Evolutionary conservation across 2,888 invertebrate species (phyloP).

Genomic region (Phasia obesa): DNA sequence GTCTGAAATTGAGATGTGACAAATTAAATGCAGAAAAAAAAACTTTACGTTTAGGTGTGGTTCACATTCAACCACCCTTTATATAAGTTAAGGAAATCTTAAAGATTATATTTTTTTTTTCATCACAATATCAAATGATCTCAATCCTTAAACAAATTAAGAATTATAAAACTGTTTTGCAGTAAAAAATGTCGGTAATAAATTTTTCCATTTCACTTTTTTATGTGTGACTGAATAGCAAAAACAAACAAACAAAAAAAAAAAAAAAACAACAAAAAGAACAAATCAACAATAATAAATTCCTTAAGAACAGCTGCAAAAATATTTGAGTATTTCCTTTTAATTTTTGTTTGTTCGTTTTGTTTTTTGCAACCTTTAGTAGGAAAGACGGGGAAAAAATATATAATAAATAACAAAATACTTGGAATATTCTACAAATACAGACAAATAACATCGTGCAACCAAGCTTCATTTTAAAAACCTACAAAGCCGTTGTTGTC

Average conservation of each 20-base stretch:
- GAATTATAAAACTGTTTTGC: slow-evolving; percentile 30
- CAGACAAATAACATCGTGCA: slow-evolving; percentile 7
- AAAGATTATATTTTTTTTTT: too few species aligned
- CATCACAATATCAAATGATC: neutral
- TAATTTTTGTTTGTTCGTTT: slow-evolving; percentile 13
- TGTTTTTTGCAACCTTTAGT: slow-evolving; percentile 10
- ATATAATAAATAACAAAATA: slow-evolving; percentile 58
- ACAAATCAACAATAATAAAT: slow-evolving; percentile 42
- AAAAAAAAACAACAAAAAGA: too few species aligned
- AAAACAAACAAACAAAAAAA: too few species aligned
- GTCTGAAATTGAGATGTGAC: too few species aligned
- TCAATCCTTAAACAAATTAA: neutral
- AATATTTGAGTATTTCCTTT: slow-evolving; percentile 65
- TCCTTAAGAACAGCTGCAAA: slow-evolving; percentile 69
- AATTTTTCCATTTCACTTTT: slow-evolving; percentile 45
- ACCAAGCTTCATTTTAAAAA: slow-evolving; percentile 1
- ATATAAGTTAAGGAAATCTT: neutral
- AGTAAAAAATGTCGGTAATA: neutral
- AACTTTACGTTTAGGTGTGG: too few species aligned
- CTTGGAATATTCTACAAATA: slow-evolving; percentile 38
- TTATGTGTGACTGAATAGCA: slow-evolving; percentile 12
- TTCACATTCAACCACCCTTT: too few species aligned
- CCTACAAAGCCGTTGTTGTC: slow-evolving; percentile 40
- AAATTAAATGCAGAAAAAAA: too few species aligned
- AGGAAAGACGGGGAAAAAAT: slow-evolving; percentile 29